Evolutionary conservation across 2,113 vertebrate genomes (phyloP).

Genomic region (Lophius piscatorius): DNA sequence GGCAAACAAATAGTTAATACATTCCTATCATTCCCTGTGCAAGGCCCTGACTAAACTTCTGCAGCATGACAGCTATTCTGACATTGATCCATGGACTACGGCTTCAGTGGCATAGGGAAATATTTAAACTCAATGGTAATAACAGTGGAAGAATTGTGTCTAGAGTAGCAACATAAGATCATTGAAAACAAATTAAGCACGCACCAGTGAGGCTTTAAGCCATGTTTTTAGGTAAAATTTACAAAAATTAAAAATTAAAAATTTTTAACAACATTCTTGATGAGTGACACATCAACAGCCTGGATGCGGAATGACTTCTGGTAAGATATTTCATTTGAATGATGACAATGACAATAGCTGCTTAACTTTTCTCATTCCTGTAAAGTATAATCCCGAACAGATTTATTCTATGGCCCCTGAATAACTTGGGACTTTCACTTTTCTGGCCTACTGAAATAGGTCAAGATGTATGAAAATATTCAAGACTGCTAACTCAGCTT

Average conservation of each 20-base stretch:
- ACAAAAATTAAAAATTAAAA: too few species aligned
- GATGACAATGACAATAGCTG: too few species aligned
- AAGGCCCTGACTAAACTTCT: constrained; percentile 45
- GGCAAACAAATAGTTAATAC: constrained; percentile 61
- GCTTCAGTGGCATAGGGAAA: constrained; percentile 70
- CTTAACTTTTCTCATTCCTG: too few species aligned
- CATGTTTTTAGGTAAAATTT: constrained; percentile 35
- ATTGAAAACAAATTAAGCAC: constrained; percentile 24
- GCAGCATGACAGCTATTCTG: constrained; percentile 55
- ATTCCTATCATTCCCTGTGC: constrained; percentile 70
- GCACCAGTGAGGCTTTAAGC: constrained; percentile 3
- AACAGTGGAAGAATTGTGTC: constrained; percentile 45
- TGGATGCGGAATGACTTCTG: too few species aligned
- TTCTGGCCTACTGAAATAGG: constrained; percentile 6
- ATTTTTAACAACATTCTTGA: constrained; percentile 31
- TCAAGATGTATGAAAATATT: constrained; percentile 26
- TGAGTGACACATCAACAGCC: constrained; percentile 3
- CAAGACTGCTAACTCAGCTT: background rate
- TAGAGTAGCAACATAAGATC: constrained; percentile 4
- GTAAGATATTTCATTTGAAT: too few species aligned
- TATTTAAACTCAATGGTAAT: constrained; percentile 60
- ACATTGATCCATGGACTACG: constrained; percentile 61
- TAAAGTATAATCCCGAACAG: constrained; percentile 12
- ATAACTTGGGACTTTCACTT: constrained; percentile 6
- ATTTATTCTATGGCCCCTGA: background rate